Base-by-base conservation (phyloP, 1,140 invertebrate species). In the Coelopa frigida region DNA sequence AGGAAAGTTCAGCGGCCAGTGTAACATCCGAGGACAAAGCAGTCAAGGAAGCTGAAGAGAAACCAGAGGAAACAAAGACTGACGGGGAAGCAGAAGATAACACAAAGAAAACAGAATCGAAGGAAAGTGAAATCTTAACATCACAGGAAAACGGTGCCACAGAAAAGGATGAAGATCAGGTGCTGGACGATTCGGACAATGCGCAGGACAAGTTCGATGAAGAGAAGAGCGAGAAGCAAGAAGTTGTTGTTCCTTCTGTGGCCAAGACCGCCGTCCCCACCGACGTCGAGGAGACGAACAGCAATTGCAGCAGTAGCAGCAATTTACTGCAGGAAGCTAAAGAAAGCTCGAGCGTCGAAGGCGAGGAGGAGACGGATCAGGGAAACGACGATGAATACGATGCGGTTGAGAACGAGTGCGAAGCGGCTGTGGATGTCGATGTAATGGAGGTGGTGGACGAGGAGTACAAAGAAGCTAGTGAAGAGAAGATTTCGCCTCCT, bases 111-210 rank as follows among this genome's bases (percentile, higher is more conserved):
- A 26, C 40, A n/a, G 15, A 20, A 40, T 8, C 12, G 11, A 17
- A 42, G 29, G 37, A 29, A 42, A 42, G 6, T 17, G 15, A 29
- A 27, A 27, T n/a, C n/a, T n/a, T n/a, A n/a, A n/a, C n/a, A n/a
- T n/a, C n/a, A n/a, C n/a, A n/a, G n/a, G n/a, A 24, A 12, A 42
- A 26, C 29, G n/a, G 12, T 5, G 24, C n/a, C 11, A 31, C n/a
- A 32, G 27, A 45, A 29, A 26, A 41, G 23, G 31, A 33, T n/a
- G 51, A 48, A 29, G 33, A 53, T 24, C 5, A 12, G 39, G 39
- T 2, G 27, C 40, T 47, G 1, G 63, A 68, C 27, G 65, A 65
- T 31, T 61, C 64, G 5, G 64, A 68, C 45, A 68, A 68, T 54
- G 64, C 64, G 6, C 55, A 57, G 12, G 64, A 68, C 53, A 55